These are phyloP conservation scores for Amphiura filiformis DNA, from an alignment of 35 echinoderm and acorn worm species.

Conservation along the genomic window DNA sequence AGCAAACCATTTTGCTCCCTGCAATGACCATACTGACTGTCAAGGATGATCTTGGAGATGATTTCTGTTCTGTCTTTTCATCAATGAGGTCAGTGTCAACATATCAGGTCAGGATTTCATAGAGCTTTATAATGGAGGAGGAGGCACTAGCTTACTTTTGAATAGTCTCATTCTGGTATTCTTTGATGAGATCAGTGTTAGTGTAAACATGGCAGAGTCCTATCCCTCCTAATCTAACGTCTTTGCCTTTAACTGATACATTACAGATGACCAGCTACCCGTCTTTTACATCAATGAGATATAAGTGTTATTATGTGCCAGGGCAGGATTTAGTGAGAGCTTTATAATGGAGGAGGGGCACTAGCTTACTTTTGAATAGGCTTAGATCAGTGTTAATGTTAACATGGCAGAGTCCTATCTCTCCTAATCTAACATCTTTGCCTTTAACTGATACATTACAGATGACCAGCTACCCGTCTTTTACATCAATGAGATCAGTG, in stretches of 20 bases:
- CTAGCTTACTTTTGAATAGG: too few species aligned
- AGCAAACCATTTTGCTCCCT: too few species aligned
- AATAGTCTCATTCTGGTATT: conserved; percentile 44
- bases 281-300: neutral
- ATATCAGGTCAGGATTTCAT: neutral
- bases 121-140: too few species aligned
- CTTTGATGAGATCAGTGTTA: conserved; percentile 25
- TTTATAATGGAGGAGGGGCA: too few species aligned
- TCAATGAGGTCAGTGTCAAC: neutral
- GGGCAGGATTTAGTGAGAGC: neutral
- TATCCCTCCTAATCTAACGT: too few species aligned
- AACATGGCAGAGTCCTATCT: too few species aligned
- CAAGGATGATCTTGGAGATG: neutral
- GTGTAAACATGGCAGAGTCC: neutral
- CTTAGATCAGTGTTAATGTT: conserved; percentile 37
- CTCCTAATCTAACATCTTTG: too few species aligned
- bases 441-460: too few species aligned
- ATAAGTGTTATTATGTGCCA: neutral
- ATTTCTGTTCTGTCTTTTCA: neutral
- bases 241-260: too few species aligned
- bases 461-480: conserved; percentile 38
- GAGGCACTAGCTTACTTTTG: too few species aligned
- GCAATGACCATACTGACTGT: too few species aligned
- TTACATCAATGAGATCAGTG: conserved; percentile 86
- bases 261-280: conserved; percentile 7